Percentiles rank a stretch among this genome's conserved stretches.
These are phyloP conservation scores for Drosophila pandora DNA, from an alignment of 1,140 invertebrate genomes.

Conservation along the genomic window DNA sequence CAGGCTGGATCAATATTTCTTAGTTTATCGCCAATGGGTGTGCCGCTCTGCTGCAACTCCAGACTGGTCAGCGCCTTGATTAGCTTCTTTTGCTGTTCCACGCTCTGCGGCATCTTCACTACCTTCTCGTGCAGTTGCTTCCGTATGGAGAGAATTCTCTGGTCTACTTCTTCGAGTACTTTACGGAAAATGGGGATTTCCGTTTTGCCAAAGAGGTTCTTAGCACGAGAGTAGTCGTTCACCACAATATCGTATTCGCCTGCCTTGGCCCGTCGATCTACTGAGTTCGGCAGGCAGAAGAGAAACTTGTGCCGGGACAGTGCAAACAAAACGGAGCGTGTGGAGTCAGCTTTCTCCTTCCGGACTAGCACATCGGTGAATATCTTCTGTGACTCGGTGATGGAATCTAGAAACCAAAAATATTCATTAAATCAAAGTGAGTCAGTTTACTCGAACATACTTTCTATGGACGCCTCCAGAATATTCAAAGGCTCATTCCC, in stretches of 20 bases:
- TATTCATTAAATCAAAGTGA: background rate
- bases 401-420: constrained; percentile 88
- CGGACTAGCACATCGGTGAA: constrained; percentile 97
- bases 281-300: constrained; percentile 97
- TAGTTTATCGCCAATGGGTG: constrained; percentile 64
- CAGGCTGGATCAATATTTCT: constrained; percentile 92
- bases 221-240: constrained; percentile 98
- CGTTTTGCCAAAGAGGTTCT: constrained; percentile 97
- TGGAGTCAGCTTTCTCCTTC: constrained; percentile 97
- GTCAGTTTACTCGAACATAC: constrained; percentile 75
- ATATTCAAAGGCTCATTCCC: constrained; percentile 90
- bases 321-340: constrained; percentile 96
- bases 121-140: constrained; percentile 92
- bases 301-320: constrained; percentile 94
- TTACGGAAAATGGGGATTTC: constrained; percentile 94
- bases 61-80: constrained; percentile 91
- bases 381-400: constrained; percentile 95
- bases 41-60: constrained; percentile 85
- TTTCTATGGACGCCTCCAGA: constrained; percentile 91
- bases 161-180: constrained; percentile 95
- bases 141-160: constrained; percentile 92
- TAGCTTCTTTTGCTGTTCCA: constrained; percentile 97
- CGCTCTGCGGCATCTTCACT: constrained; percentile 92
- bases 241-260: constrained; percentile 99
- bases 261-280: constrained; percentile 96